Conservation (phyloP, 2,113 vertebrate species). For the Labeo catla region DNA sequence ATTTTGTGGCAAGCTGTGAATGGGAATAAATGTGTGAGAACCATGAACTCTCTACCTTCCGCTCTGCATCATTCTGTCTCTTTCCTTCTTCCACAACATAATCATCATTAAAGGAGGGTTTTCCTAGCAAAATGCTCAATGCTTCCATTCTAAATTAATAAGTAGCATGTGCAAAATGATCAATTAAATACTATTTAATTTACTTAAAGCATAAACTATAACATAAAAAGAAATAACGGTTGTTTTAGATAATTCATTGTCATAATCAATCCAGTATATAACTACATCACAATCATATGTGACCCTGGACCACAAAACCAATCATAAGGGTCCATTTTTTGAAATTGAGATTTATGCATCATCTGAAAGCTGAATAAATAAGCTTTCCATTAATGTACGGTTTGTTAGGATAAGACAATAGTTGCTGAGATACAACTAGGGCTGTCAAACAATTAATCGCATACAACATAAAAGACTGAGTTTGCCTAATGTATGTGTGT, state of each 20-base stretch:
- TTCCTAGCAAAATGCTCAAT: neutral
- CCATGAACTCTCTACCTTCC: conserved; percentile 10
- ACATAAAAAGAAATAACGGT: neutral
- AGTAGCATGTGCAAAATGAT: neutral
- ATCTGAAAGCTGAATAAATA: no score
- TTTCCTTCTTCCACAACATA: neutral
- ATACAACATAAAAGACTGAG: no score
- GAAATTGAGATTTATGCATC: no score
- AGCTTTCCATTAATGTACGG: no score
- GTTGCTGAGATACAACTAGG: no score
- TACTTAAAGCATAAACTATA: neutral
- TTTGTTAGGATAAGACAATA: no score
- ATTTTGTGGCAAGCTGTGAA: conserved; percentile 42
- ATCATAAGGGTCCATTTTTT: no score
- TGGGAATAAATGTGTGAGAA: conserved; percentile 37
- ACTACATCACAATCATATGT: neutral
- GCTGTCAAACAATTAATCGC: no score
- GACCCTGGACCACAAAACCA: no score
- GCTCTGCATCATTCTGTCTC: neutral
- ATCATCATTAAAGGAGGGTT: no score
- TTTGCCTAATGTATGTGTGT: no score
- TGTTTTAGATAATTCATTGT: neutral
- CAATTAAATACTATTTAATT: neutral
- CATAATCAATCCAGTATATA: neutral
- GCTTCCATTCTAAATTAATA: neutral